These are phyloP conservation scores for Enteromius argenteus DNA, from an alignment of 2,797 vertebrate genomes.

Conservation along the genomic window DNA sequence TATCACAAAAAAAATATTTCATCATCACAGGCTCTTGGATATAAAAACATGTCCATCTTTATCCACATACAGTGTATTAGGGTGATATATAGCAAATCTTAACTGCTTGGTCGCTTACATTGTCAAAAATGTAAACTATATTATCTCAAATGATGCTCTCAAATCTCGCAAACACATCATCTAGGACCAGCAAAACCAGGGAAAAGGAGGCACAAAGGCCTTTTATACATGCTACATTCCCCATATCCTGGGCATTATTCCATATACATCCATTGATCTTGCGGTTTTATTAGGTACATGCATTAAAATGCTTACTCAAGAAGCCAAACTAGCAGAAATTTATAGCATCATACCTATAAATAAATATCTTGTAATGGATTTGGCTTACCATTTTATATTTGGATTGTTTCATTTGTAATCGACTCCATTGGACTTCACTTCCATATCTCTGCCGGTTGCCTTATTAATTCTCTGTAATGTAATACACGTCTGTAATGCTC, in stretches of 20 bases:
- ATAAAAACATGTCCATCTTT: not conserved
- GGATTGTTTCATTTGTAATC: slow-evolving; percentile 6
- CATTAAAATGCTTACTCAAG: not conserved
- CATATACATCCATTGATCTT: slow-evolving; percentile 94
- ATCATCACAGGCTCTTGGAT: not conserved
- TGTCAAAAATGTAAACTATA: not conserved
- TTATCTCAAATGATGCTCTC: not conserved
- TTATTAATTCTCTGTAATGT: slow-evolving; percentile 20
- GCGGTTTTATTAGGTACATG: slow-evolving; percentile 89
- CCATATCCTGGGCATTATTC: slow-evolving; percentile 93
- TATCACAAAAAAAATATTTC: not conserved
- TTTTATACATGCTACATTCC: slow-evolving; percentile 93
- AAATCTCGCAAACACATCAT: not conserved
- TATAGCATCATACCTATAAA: not conserved
- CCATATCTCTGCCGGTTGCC: not conserved
- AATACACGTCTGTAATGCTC: not conserved
- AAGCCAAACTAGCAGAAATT: not conserved
- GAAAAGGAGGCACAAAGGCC: slow-evolving; percentile 85
- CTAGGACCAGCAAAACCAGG: slow-evolving; percentile 45
- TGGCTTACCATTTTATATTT: slow-evolving; percentile 25
- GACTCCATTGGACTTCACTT: not conserved
- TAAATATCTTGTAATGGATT: slow-evolving; percentile 17
- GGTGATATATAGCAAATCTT: not conserved
- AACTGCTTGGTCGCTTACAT: not conserved
- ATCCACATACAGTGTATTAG: not conserved